phyloP scores from a whole-genome alignment of 1,140 invertebrate species.

The Thaumetopoea pityocampa region DNA sequence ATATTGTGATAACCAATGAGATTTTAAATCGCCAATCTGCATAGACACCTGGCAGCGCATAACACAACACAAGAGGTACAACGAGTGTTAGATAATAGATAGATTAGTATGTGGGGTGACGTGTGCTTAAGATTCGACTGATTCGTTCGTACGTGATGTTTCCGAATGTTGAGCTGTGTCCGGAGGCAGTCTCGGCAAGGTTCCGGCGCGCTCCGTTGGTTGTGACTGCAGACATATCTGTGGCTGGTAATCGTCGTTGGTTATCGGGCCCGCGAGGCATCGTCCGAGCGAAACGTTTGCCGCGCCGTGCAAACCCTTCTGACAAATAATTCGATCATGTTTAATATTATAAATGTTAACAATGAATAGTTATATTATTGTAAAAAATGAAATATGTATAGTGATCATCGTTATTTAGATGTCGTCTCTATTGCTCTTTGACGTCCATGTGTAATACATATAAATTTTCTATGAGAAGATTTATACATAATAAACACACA shows the following conservation, averaged over 20 bases:
- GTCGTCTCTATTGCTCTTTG: conserved; percentile 68
- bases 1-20: conserved; percentile 71
- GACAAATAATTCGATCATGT: conserved; percentile 58
- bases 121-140: conserved; percentile 52
- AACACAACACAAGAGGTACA: conserved; percentile 57
- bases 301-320: conserved; percentile 44
- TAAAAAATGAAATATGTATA: conserved; percentile 55
- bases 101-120: conserved; percentile 41
- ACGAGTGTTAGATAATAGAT: conserved; percentile 54
- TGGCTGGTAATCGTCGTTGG: conserved; percentile 23
- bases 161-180: conserved; percentile 24
- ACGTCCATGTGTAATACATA: conserved; percentile 74
- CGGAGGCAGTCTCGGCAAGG: conserved; percentile 39
- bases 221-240: conserved; percentile 69
- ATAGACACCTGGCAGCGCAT: conserved; percentile 40
- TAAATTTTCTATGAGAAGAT: conserved; percentile 72
- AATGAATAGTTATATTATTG: conserved; percentile 52
- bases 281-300: conserved; percentile 32
- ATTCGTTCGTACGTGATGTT: conserved; percentile 34
- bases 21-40: conserved; percentile 53
- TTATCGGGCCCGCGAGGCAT: not conserved
- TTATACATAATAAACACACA: conserved; percentile 75
- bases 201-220: conserved; percentile 42
- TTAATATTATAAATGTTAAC: conserved; percentile 54
- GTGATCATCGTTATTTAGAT: conserved; percentile 60